Evolutionary conservation across 2,113 vertebrate species (phyloP).

Genomic region (Variabilichromis moorii): DNA sequence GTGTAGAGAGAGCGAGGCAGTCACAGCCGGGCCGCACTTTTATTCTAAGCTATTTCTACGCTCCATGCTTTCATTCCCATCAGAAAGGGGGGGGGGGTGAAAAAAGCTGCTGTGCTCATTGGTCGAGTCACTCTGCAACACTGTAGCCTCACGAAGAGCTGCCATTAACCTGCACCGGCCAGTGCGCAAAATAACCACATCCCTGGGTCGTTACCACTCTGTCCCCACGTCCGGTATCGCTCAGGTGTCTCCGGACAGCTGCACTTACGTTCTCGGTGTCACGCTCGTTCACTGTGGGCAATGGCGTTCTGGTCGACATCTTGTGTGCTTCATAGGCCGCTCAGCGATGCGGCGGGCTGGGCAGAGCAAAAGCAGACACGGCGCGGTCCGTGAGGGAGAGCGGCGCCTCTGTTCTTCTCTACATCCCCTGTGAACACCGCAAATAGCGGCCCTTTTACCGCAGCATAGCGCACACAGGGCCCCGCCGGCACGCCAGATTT

Average conservation of each 20-base stretch:
- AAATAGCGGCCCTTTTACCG: slow-evolving; percentile 52
- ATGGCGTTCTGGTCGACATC: slow-evolving; percentile 92
- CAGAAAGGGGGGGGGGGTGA: background rate
- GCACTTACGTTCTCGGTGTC: slow-evolving; percentile 87
- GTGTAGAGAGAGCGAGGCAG: background rate
- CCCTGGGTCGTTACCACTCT: background rate
- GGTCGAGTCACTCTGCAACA: slow-evolving; percentile 35
- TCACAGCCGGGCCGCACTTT: background rate
- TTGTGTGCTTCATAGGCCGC: slow-evolving; percentile 74
- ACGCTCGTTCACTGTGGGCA: slow-evolving; percentile 92
- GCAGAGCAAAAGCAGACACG: slow-evolving; percentile 48
- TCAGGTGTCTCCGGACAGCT: background rate
- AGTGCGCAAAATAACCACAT: background rate
- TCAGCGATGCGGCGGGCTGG: slow-evolving; percentile 55
- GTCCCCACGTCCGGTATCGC: background rate
- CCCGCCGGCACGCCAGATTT: slow-evolving; percentile 30
- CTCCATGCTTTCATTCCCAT: slow-evolving; percentile 6
- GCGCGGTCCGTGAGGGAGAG: slow-evolving; percentile 41
- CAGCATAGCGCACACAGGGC: slow-evolving; percentile 44
- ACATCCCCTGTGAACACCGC: slow-evolving; percentile 61
- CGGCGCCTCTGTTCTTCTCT: slow-evolving; percentile 50
- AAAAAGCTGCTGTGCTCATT: background rate
- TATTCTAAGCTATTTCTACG: slow-evolving; percentile 1
- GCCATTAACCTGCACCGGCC: slow-evolving; percentile 26
- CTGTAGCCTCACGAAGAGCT: background rate